Evolutionary conservation across 2,797 vertebrate genomes (phyloP), one percentile per base, ranked within the genome.

Genomic region (Phalloptychus januarius): DNA sequence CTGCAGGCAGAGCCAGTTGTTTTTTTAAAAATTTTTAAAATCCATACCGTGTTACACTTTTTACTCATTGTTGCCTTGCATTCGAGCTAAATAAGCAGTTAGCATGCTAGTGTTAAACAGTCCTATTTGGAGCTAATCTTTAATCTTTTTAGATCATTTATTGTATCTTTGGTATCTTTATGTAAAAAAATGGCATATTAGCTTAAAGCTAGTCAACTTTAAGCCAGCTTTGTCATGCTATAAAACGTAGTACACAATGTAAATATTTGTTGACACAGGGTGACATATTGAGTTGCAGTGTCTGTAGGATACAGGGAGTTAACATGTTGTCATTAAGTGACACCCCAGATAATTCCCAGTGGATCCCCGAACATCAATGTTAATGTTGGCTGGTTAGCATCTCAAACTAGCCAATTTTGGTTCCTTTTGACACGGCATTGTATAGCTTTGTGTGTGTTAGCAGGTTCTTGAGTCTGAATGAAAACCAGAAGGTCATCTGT

Each of bases 401-500:
- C 31, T 72, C 23, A 36, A 61, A 72, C 23, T 76, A 65, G 61
- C 1, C 6, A 15, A 13, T 25, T 81, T 2, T 44, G 50, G 3
- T 0, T 45, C 69, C 23, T 52, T 67, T n/a, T 72, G 4, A 72
- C 38, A 12, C 50, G 31, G 42, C 16, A n/a, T 56, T 76, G 36
- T 45, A 33, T 50, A 28, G 72, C 65, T 74, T 67, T 82, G 16
- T 48, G 23, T 70, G 50, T 28, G 44, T 71, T 74, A 73, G 74
- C 46, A 46, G 71, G 73, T 74, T n/a, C 8, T 31, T 42, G 71
- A 72, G 54, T 67, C 69, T 23, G 81, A 85, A 91, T 83, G 78
- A 72, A 85, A 86, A 89, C 77, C 86, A 91, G 70, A 83, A 56
- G 77, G 65, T 85, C 36, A 7, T 44, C 31, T 40, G 75, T 83